Evolutionary conservation across 2,797 vertebrate genomes (phyloP), one percentile per base, ranked within the genome.

Genomic region (Megaceryle alcyon): DNA sequence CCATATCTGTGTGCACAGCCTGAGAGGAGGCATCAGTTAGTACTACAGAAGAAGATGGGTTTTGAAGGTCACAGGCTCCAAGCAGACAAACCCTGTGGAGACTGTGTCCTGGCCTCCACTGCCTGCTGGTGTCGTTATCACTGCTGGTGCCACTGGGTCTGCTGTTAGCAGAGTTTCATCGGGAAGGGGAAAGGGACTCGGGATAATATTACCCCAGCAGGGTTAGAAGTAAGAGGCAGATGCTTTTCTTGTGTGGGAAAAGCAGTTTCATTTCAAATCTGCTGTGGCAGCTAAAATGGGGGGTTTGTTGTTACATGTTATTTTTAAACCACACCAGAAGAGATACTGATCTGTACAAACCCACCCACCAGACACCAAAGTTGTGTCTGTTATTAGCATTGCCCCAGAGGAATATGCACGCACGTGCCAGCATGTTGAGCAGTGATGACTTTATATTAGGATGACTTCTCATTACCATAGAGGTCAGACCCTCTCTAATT

Each of bases 1-100:
- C 44, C 0, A 0, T 26, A 10, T 29, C 29, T 1, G 1, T 3
- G 0, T n/a, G 44, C 29, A 2, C 56, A 77, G 3, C 54, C 75
- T 65, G 35, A 63, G n/a, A 85, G 82, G 61, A 82, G 61, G 7
- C 35, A 79, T 18, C 53, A 46, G 0, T 78, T 72, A 70, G 18
- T 59, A 7, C 21, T 16, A 5, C 19, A 82, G 77, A 56, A 61
- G 31, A 61, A 61, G 44, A 14, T 43, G 21, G 0, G 39, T 70
- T 92, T 53, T 82, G 71, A 85, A 78, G 53, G 76, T 81, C 86
- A 59, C 26, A 78, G 68, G 20, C n/a, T 82, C 43, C 81, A 80
- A 77, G 60, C 57, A 81, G 72, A 41, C 87, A 77, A 33, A 51
- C 37, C 79, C 61, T 25, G 10, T 41, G 66, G 23, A 75, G 37